A percentile compares a stretch with the other conserved stretches of the same genome.
Evolutionary conservation across 2,797 vertebrate species (phyloP).

Genomic region (Rhinoraja longicauda): DNA sequence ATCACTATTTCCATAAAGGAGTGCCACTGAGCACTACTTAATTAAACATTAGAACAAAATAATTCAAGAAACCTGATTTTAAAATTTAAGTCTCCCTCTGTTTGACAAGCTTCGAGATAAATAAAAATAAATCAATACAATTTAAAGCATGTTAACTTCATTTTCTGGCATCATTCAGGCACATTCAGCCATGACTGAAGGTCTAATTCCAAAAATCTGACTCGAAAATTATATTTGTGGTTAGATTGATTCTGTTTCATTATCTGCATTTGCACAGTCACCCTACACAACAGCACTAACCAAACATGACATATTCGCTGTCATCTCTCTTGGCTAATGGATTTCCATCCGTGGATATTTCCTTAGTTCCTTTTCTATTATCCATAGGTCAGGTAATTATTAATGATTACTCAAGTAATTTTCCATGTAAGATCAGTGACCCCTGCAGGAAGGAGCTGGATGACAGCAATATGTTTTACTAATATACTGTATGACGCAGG

Average conservation of each 20-base stretch:
- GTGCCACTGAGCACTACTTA: not conserved
- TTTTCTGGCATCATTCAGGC: not conserved
- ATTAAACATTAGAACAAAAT: not conserved
- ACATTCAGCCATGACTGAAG: not conserved
- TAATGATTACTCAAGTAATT: not conserved
- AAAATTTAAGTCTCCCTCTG: not conserved
- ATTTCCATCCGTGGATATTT: not conserved
- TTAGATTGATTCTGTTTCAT: conserved; percentile 1
- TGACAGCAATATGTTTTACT: not conserved
- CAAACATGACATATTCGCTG: not conserved
- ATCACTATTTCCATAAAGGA: not conserved
- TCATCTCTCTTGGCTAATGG: not conserved
- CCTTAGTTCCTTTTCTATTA: not conserved
- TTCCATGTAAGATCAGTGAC: not conserved
- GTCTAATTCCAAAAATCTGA: not conserved
- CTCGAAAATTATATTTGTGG: conserved; percentile 1
- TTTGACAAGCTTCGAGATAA: not conserved
- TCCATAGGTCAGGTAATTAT: not conserved
- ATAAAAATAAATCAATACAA: not conserved
- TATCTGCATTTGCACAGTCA: conserved; percentile 12
- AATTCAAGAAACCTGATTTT: not conserved
- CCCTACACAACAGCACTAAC: not conserved
- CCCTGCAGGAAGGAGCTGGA: not conserved
- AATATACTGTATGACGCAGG: no score
- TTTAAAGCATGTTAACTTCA: not conserved